Evolutionary conservation across 2,888 invertebrate species (phyloP).

Genomic region (Parnassius glacialis): DNA sequence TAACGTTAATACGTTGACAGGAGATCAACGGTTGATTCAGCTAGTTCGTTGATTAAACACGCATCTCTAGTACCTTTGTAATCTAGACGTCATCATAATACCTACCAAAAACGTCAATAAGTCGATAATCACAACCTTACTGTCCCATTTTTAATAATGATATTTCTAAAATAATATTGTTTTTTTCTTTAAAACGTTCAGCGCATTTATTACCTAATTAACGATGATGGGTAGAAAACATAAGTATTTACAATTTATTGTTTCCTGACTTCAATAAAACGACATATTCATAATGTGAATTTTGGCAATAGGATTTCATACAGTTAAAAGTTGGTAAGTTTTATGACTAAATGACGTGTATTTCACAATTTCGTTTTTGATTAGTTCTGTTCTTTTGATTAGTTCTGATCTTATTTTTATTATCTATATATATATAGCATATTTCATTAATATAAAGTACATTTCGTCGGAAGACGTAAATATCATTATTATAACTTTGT

Average conservation of each 20-base stretch:
- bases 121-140: conserved; percentile 46
- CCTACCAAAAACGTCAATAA: conserved; percentile 40
- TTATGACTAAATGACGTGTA: conserved; percentile 66
- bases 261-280: conserved; percentile 28
- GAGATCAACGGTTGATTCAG: too few relatives aligned
- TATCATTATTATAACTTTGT: too few relatives aligned
- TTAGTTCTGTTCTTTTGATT: not conserved
- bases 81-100: conserved; percentile 14
- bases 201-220: conserved; percentile 29
- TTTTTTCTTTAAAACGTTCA: conserved; percentile 48
- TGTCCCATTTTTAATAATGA: conserved; percentile 50
- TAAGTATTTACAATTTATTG: conserved; percentile 23
- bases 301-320: conserved; percentile 41
- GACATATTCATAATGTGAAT: conserved; percentile 42
- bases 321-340: conserved; percentile 51
- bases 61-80: not conserved
- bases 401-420: too few relatives aligned
- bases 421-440: not conserved
- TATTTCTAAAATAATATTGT: conserved; percentile 53
- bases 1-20: too few relatives aligned
- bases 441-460: not conserved
- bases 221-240: conserved; percentile 20
- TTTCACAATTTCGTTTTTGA: conserved; percentile 33
- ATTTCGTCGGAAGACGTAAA: not conserved
- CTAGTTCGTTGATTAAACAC: conserved; percentile 6